A percentile compares a stretch with the other conserved stretches of the same genome.
Conservation (phyloP, 2,797 vertebrate genomes). For the Ibycter americanus region DNA sequence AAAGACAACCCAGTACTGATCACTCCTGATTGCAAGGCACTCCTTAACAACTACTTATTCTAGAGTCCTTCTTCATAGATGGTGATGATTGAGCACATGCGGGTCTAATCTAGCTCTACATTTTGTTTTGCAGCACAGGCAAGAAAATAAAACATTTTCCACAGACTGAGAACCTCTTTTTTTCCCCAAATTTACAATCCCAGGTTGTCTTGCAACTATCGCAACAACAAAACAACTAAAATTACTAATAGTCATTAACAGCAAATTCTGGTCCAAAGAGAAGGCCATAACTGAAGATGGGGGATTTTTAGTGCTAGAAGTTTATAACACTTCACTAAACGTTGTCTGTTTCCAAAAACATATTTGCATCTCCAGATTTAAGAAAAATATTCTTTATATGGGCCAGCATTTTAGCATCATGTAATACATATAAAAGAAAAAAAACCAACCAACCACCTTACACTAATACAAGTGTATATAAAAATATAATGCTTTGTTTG, state of each 20-base stretch:
- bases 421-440: background rate
- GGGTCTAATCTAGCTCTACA: background rate
- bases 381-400: background rate
- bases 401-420: background rate
- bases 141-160: background rate
- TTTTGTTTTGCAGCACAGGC: background rate
- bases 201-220: background rate
- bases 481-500: background rate
- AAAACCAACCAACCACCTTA: background rate
- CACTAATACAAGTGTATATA: background rate
- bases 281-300: background rate
- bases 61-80: background rate
- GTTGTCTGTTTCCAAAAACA: background rate
- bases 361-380: background rate
- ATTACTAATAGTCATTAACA: background rate
- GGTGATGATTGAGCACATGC: background rate
- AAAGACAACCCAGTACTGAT: background rate
- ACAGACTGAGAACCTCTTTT: background rate
- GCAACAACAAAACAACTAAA: background rate
- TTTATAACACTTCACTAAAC: background rate
- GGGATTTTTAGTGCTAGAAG: background rate
- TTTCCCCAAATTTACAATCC: background rate
- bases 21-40: background rate
- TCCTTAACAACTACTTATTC: background rate
- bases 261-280: background rate